These are phyloP conservation scores for Indicator maculatus DNA, from an alignment of 2,113 vertebrate species.

Conservation along the genomic window DNA sequence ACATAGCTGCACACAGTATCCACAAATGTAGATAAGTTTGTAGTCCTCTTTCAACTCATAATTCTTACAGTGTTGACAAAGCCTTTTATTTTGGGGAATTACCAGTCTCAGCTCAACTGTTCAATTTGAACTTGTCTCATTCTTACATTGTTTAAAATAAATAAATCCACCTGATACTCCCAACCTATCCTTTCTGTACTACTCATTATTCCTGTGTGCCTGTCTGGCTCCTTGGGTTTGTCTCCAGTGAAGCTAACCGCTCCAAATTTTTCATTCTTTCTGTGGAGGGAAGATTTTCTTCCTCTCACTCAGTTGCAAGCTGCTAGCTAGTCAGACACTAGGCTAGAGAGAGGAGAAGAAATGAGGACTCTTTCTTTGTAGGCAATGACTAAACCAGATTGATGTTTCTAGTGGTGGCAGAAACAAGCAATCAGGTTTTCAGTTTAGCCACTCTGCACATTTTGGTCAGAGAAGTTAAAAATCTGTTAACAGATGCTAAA, in stretches of 20 bases:
- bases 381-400: not conserved
- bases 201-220: not conserved
- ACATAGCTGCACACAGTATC: not conserved
- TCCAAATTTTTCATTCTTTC: not conserved
- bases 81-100: not conserved
- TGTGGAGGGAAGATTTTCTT: not conserved
- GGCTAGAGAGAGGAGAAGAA: not conserved
- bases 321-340: not conserved
- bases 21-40: not conserved
- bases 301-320: not conserved
- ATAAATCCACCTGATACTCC: fast-evolving
- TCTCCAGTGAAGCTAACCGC: not conserved
- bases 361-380: not conserved
- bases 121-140: not conserved
- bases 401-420: slow-evolving; percentile 6
- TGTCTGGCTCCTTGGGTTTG: not conserved
- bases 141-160: not conserved
- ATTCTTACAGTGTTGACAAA: not conserved
- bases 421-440: not conserved
- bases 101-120: not conserved
- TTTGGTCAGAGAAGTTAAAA: not conserved
- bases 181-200: not conserved
- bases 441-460: not conserved
- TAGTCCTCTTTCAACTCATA: not conserved
- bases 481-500: not conserved